Evolutionary conservation across 2,888 invertebrate species (phyloP), one percentile per base, ranked within the genome.

Genomic region (Xylophagus ater): DNA sequence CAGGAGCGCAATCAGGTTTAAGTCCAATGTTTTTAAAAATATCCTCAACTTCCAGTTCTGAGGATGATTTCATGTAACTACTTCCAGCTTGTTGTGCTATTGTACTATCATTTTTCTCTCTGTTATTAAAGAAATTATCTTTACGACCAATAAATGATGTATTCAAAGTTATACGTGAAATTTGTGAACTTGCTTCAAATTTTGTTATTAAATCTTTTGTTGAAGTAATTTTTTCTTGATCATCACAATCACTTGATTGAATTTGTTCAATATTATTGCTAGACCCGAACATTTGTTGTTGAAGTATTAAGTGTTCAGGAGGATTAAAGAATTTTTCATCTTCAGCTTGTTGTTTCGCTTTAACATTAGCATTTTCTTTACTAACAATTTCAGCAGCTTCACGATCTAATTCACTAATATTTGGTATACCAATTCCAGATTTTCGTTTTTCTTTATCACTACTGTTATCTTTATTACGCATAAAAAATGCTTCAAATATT

Each of bases 321-420:
- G 46, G 43, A 5, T 49, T 42, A 42, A 57, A 61, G 43, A 53
- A 60, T 45, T 54, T 52, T 13, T 56, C 57, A 45, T 55, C 52
- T 21, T 55, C 49, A 5, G 53, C 51, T 15, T 51, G 52, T 31
- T 53, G 34, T 23, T 49, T 42, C 6, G 53, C 53, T 24, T 53
- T 51, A 38, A 54, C 53, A 31, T 21, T 30, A 17, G 48, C 43
- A 20, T 47, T 40, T 23, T 47, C 49, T 31, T 45, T 44, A 28
- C 34, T 44, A 31, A 49, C 40, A 48, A 86, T 81, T 59, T 79
- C 79, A 2, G 78, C 73, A 1, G 84, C 84, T 60, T 86, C 81
- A 49, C 78, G 73, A 56, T 86, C 85, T 45, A 85, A 61, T 58
- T 84, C 83, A 54, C 83, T 84, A 48, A 84, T 83, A 56, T 78